Percentiles rank a stretch among this genome's conserved stretches.
These are phyloP conservation scores for Heliconius ethilla DNA, from an alignment of 2,888 invertebrate species.

Conservation along the genomic window DNA sequence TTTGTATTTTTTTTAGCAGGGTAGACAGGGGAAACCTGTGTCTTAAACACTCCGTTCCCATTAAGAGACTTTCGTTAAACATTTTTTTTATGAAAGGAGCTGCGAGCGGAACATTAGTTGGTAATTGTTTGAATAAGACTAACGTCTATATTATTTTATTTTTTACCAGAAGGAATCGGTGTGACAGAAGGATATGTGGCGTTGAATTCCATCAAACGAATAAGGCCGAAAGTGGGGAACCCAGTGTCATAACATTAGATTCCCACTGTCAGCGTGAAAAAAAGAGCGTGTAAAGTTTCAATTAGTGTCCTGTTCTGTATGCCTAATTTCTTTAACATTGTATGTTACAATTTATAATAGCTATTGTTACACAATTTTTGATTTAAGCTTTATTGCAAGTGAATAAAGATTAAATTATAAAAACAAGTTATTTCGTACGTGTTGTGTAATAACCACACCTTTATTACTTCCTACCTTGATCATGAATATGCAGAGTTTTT, in stretches of 20 bases:
- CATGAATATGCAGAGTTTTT: conserved; percentile 18
- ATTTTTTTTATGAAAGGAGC: neutral
- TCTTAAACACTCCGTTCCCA: no score
- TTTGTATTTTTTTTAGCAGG: neutral
- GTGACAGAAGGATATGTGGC: neutral
- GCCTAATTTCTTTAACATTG: neutral
- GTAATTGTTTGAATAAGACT: no score
- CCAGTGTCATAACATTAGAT: neutral
- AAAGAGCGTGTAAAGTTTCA: no score
- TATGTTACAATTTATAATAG: neutral
- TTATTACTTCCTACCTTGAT: conserved; percentile 36
- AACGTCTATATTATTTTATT: no score
- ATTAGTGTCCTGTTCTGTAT: neutral
- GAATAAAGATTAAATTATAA: neutral
- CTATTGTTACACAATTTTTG: neutral
- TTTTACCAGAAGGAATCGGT: neutral
- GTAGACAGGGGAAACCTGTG: neutral
- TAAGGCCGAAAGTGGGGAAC: neutral
- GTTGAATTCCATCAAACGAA: neutral
- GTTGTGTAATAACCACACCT: conserved; percentile 31
- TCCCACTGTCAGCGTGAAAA: neutral
- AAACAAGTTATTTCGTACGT: neutral
- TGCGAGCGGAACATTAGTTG: no score
- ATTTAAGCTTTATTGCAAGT: neutral
- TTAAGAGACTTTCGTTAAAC: neutral